These are phyloP conservation scores for Homalodisca vitripennis DNA, from an alignment of 1,140 invertebrate genomes.

Conservation along the genomic window DNA sequence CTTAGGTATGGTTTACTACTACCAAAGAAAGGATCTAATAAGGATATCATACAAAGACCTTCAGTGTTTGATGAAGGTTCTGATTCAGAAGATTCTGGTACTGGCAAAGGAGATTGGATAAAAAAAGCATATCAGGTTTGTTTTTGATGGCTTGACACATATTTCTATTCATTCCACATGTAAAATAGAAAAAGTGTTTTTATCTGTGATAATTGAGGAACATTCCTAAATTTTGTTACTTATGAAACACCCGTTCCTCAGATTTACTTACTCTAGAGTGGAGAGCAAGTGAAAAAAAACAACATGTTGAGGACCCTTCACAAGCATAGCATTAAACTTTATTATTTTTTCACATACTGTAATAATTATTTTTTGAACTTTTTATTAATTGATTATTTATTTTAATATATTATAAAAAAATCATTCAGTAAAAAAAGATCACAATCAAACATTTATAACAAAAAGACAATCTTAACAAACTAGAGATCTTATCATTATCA, in stretches of 20 bases:
- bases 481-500: too few relatives aligned
- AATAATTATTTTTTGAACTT: too few relatives aligned
- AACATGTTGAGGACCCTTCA: background rate
- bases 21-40: slow-evolving; percentile 47
- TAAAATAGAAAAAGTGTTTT: background rate
- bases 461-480: too few relatives aligned
- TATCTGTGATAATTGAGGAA: background rate
- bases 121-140: slow-evolving; percentile 45
- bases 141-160: background rate
- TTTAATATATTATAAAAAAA: too few relatives aligned
- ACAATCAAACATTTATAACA: too few relatives aligned
- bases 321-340: too few relatives aligned
- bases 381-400: too few relatives aligned
- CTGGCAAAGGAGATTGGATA: slow-evolving; percentile 47
- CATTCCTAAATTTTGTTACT: background rate
- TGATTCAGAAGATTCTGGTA: slow-evolving; percentile 48
- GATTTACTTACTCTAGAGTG: too few relatives aligned
- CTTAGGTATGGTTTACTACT: slow-evolving; percentile 51
- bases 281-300: background rate
- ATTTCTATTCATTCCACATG: background rate
- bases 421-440: too few relatives aligned
- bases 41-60: slow-evolving; percentile 41
- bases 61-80: slow-evolving; percentile 52
- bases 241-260: too few relatives aligned
- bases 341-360: too few relatives aligned